phyloP scores from a whole-genome alignment of 2,888 invertebrate species.

The Cheilosia pagana region DNA sequence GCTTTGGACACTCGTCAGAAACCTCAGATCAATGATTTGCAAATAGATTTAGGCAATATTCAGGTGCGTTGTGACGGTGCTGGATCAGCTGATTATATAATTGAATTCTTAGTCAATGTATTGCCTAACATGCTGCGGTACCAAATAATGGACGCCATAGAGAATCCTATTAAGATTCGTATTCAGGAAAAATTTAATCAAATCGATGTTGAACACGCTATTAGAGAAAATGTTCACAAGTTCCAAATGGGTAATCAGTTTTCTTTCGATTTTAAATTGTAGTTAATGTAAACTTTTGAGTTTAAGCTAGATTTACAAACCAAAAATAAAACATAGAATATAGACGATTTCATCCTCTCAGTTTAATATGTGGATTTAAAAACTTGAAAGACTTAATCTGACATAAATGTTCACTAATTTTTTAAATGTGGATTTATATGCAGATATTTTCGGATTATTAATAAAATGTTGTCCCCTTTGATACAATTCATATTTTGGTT shows the following conservation, averaged over 20 bases:
- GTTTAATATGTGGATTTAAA: too few relatives aligned
- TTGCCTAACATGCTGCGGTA: slow-evolving; percentile 93
- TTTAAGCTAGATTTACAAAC: too few relatives aligned
- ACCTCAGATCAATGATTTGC: slow-evolving; percentile 89
- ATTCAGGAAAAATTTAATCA: slow-evolving; percentile 88
- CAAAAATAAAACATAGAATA: too few relatives aligned
- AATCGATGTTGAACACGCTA: slow-evolving; percentile 89
- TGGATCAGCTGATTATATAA: slow-evolving; percentile 92
- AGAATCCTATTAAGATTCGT: slow-evolving; percentile 89
- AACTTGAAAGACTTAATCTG: too few relatives aligned
- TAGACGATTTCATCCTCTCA: too few relatives aligned
- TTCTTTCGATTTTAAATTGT: slow-evolving; percentile 79
- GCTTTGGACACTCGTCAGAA: slow-evolving; percentile 90
- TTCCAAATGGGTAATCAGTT: slow-evolving; percentile 84
- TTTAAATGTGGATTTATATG: too few relatives aligned
- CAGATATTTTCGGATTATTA: too few relatives aligned
- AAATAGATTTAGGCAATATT: slow-evolving; percentile 92
- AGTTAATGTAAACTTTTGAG: slow-evolving; percentile 29
- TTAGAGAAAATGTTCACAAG: slow-evolving; percentile 88
- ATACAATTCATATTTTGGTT: too few relatives aligned
- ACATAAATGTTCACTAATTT: too few relatives aligned
- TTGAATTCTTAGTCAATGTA: slow-evolving; percentile 92
- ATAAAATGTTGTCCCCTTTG: too few relatives aligned
- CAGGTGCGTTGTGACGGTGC: slow-evolving; percentile 93
- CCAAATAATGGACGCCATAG: slow-evolving; percentile 93